Evolutionary conservation across 2,797 vertebrate species (phyloP), one percentile per base, ranked within the genome.

Genomic region (Gymnoscopelus microlampas): DNA sequence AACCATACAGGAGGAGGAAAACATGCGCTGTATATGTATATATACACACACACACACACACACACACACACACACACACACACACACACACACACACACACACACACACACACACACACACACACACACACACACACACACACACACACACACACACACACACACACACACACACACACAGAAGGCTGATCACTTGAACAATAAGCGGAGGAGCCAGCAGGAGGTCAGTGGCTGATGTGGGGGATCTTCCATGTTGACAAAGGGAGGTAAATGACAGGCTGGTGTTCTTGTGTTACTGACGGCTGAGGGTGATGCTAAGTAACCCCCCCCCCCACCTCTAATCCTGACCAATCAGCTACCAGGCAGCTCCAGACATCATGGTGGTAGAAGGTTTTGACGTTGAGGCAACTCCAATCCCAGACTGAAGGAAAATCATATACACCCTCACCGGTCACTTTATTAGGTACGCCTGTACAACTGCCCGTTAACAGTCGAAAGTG

Each of bases 241-340:
- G 82, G 81, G 85, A 80, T 81, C 78, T 78, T 78, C 76, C 54
- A 47, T 75, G 73, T 69, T 89, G 80, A 88, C 88, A 89, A 90
- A 76, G 50, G 84, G 80, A 77, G 79, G 81, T 86, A 87, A 92
- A 91, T 90, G 80, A 81, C 81, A 82, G 85, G 77, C 70, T 77
- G 77, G 74, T 62, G 71, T 62, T 26, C 24, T 9, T 24, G 63
- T 58, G 68, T 66, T 71, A 47, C 0, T 19, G 14, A 29, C 14
- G 47, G 5, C 24, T 39, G 7, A 32, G 26, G 13, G 39, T n/a
- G 60, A 55, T 63, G 70, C 71, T 57, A 29, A 60, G 32, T 58
- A 0, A 26, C 14, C 53, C 55, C 3, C 32, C 73, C 65, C 53
- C 14, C 39, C 53, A 66, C 87, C 70, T 66, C 68, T 82, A 59